Evolutionary conservation across 2,888 invertebrate genomes (phyloP), one percentile per base, ranked within the genome.

Genomic region (Bugulina stolonifera): DNA sequence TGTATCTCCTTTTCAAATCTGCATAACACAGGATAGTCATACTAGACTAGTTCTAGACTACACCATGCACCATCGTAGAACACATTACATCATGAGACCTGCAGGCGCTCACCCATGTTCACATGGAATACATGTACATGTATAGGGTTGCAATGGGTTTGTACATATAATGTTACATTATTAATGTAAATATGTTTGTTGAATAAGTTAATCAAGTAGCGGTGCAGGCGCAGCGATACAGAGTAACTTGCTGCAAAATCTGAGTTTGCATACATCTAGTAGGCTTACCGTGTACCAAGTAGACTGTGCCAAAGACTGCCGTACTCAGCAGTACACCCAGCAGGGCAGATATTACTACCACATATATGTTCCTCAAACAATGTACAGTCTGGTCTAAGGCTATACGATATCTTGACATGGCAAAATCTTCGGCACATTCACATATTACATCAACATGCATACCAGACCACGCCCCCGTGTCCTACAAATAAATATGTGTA

Each of bases 1-100:
- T 64, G 34, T 64, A 64, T n/a, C 64, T 64, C n/a, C 64, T 25
- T n/a, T 32, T 27, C 32, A 64, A 27, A 34, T 64, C 64, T 64
- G n/a, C 32, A 64, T 29, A n/a, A n/a, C n/a, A n/a, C n/a, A n/a
- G n/a, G n/a, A n/a, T n/a, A n/a, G n/a, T n/a, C n/a, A n/a, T n/a
- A n/a, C n/a, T n/a, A n/a, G n/a, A n/a, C n/a, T n/a, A n/a, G n/a
- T n/a, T n/a, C n/a, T n/a, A n/a, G n/a, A n/a, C n/a, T n/a, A n/a
- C n/a, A n/a, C n/a, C n/a, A n/a, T n/a, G n/a, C n/a, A n/a, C n/a
- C n/a, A n/a, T n/a, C n/a, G n/a, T n/a, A n/a, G n/a, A n/a, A n/a
- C n/a, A n/a, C n/a, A n/a, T n/a, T n/a, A n/a, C n/a, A n/a, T n/a
- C n/a, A n/a, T n/a, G n/a, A n/a, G n/a, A n/a, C n/a, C n/a, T n/a